These are phyloP conservation scores for Neodon shergylaensis DNA, from an alignment of 2,113 vertebrate species.

Conservation along the genomic window DNA sequence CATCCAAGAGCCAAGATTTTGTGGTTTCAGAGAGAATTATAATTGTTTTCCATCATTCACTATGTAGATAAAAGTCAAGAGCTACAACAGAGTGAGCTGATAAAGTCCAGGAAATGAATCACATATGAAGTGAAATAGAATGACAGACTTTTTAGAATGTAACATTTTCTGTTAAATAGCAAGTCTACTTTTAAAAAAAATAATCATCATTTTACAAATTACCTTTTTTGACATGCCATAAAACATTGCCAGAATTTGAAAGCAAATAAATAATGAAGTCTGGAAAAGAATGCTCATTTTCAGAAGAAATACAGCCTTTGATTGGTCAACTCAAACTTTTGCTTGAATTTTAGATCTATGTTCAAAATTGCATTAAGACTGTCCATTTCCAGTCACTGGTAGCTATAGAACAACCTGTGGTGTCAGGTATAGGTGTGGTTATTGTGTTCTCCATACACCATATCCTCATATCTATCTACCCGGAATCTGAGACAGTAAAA, in stretches of 20 bases:
- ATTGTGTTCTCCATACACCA: neutral
- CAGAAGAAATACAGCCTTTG: neutral
- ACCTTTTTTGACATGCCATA: neutral
- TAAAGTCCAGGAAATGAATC: neutral
- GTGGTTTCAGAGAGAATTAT: neutral
- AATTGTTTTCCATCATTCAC: neutral
- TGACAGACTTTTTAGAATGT: neutral
- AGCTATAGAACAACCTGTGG: neutral
- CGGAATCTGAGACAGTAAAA: neutral
- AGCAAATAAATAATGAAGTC: neutral
- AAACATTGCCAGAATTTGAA: neutral
- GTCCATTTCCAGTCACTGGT: neutral
- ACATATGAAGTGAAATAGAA: neutral
- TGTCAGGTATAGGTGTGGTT: neutral
- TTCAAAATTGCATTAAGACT: neutral
- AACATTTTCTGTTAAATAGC: neutral
- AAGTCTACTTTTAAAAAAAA: neutral
- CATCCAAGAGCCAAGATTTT: neutral
- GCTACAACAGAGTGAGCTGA: neutral
- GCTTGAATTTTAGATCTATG: neutral
- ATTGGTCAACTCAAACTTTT: neutral
- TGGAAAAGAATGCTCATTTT: neutral
- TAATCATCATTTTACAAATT: neutral
- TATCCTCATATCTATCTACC: neutral
- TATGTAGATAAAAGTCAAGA: neutral